Evolutionary conservation across 2,888 invertebrate species (phyloP).

Genomic region (Agrochola macilenta): DNA sequence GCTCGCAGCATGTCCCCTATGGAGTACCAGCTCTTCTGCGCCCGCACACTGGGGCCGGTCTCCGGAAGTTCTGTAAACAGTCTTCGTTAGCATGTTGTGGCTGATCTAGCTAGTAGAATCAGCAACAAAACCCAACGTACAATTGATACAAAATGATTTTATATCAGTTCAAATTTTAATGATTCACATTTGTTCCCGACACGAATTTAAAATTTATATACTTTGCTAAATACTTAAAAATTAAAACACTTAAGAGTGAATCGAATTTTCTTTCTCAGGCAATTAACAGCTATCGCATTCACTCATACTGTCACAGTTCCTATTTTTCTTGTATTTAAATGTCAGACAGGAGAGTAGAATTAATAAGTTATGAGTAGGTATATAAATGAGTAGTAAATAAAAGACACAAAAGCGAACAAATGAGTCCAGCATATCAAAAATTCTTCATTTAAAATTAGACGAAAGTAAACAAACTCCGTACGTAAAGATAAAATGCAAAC

Average conservation of each 20-base stretch:
- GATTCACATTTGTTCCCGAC: too few species aligned
- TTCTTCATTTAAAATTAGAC: conserved; percentile 16
- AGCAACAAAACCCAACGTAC: background rate
- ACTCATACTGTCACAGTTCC: background rate
- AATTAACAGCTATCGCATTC: background rate
- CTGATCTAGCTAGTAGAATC: background rate
- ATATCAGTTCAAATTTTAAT: background rate
- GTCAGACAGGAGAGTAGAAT: background rate
- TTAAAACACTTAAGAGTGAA: background rate
- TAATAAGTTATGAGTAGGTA: background rate
- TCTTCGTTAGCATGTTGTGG: background rate
- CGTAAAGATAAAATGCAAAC: conserved; percentile 27
- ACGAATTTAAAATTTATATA: too few species aligned
- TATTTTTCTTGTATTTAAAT: background rate
- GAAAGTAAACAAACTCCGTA: conserved; percentile 15
- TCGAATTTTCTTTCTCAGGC: background rate
- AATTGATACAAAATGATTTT: background rate
- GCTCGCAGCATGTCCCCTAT: conserved; percentile 93
- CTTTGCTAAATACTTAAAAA: background rate
- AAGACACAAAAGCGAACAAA: conserved; percentile 11
- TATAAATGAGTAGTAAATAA: background rate
- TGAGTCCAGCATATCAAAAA: conserved; percentile 24
- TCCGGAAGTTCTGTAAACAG: conserved; percentile 91
- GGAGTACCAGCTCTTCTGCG: conserved; percentile 93
- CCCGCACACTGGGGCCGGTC: conserved; percentile 91